These are phyloP conservation scores for Platichthys flesus DNA, from an alignment of 2,113 vertebrate species.

Conservation along the genomic window DNA sequence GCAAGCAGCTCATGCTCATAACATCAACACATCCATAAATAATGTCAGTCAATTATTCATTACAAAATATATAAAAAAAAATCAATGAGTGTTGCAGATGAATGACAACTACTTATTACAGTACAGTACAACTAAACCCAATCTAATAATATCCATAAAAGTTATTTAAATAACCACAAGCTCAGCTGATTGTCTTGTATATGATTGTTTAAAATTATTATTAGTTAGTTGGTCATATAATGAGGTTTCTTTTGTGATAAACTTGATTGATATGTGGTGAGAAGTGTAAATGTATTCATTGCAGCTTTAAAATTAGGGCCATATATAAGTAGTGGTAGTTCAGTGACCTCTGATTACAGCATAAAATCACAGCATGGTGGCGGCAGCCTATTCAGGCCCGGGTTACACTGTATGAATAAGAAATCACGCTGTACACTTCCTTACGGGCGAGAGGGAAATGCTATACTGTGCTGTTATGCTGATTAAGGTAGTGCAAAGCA, in stretches of 20 bases:
- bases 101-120: background rate
- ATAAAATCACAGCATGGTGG: slow-evolving; percentile 34
- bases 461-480: slow-evolving; percentile 71
- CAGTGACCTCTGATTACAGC: slow-evolving; percentile 42
- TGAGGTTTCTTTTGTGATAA: background rate
- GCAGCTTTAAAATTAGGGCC: slow-evolving; percentile 32
- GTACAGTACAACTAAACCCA: background rate
- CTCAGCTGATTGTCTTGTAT: too few relatives aligned
- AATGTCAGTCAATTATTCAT: background rate
- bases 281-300: background rate
- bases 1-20: background rate
- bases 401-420: slow-evolving; percentile 36
- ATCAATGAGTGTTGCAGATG: background rate
- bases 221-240: too few relatives aligned
- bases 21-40: background rate
- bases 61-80: background rate
- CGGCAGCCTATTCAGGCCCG: slow-evolving; percentile 10
- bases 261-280: too few relatives aligned
- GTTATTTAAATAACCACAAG: too few relatives aligned
- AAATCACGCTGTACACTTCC: slow-evolving; percentile 49
- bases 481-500: slow-evolving; percentile 72
- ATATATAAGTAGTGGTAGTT: slow-evolving; percentile 5
- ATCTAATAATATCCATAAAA: too few relatives aligned
- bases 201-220: too few relatives aligned
- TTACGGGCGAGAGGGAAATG: slow-evolving; percentile 42